Percentiles rank a stretch among this genome's conserved stretches.
These are phyloP conservation scores for Deroplatys truncata DNA, from an alignment of 2,888 invertebrate genomes.

Conservation along the genomic window DNA sequence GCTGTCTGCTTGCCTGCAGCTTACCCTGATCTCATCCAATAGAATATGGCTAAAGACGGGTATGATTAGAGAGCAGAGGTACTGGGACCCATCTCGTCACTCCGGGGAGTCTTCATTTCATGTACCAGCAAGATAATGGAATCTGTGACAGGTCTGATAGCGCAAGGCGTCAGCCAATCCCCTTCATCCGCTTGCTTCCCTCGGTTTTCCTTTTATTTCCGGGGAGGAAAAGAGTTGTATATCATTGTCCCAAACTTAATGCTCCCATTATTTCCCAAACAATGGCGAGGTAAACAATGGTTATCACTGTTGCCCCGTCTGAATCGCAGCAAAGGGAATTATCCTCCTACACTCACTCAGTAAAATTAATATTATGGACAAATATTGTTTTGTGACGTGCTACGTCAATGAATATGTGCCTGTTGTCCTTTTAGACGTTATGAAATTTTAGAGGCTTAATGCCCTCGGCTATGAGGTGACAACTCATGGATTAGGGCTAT, in stretches of 20 bases:
- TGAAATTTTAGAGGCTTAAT: too few relatives aligned
- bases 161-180: background rate
- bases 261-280: background rate
- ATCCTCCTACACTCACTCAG: background rate
- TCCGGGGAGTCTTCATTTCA: conserved; percentile 1
- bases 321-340: background rate
- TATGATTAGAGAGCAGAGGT: too few relatives aligned
- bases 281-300: background rate
- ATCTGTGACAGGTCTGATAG: background rate
- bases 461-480: too few relatives aligned
- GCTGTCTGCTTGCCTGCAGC: too few relatives aligned
- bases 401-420: background rate
- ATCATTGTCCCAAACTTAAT: background rate
- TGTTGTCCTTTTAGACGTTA: too few relatives aligned
- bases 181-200: background rate
- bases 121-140: background rate
- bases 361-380: background rate
- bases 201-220: background rate
- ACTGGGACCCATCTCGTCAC: background rate
- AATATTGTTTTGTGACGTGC: background rate
- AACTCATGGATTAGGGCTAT: too few relatives aligned
- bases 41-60: too few relatives aligned
- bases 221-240: background rate
- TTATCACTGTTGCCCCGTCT: background rate
- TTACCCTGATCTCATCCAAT: too few relatives aligned